Percentiles rank a stretch among this genome's conserved stretches.
Conservation (phyloP, 2,113 vertebrate genomes). For the Myiagra hebetior region DNA sequence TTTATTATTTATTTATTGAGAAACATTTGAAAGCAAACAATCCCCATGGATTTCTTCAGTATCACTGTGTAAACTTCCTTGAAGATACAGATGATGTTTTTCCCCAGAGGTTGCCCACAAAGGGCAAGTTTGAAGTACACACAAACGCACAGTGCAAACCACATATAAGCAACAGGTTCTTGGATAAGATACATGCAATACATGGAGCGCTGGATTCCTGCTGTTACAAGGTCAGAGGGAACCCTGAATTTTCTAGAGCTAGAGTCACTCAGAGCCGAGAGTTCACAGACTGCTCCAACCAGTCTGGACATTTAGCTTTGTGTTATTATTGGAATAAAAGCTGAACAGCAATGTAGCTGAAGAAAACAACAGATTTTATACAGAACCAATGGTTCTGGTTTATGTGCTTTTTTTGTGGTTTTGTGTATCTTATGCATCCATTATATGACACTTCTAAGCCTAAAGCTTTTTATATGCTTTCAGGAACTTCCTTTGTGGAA, state of each 20-base stretch:
- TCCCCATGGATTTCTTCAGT: neutral
- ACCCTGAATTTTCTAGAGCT: neutral
- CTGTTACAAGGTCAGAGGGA: neutral
- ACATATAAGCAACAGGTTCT: neutral
- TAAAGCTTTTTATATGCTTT: neutral
- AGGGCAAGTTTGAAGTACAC: neutral
- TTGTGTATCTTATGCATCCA: neutral
- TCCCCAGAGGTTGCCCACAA: neutral
- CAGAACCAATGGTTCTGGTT: neutral
- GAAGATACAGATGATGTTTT: neutral
- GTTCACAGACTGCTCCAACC: neutral
- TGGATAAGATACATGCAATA: neutral
- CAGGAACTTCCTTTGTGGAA: neutral
- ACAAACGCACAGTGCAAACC: neutral
- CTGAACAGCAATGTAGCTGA: slow-evolving; percentile 40
- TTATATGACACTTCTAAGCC: neutral
- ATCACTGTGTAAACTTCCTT: slow-evolving; percentile 6
- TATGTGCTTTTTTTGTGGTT: slow-evolving; percentile 33
- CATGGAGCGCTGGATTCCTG: neutral
- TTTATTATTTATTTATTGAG: slow-evolving; percentile 1
- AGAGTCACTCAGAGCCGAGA: neutral
- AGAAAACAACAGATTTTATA: slow-evolving; percentile 48
- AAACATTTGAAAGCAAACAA: slow-evolving; percentile 8
- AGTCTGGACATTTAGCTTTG: slow-evolving; percentile 7
- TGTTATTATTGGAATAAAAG: neutral